Base-by-base conservation (phyloP, 2,888 invertebrate species). In the Euspilapteryx auroguttella region DNA sequence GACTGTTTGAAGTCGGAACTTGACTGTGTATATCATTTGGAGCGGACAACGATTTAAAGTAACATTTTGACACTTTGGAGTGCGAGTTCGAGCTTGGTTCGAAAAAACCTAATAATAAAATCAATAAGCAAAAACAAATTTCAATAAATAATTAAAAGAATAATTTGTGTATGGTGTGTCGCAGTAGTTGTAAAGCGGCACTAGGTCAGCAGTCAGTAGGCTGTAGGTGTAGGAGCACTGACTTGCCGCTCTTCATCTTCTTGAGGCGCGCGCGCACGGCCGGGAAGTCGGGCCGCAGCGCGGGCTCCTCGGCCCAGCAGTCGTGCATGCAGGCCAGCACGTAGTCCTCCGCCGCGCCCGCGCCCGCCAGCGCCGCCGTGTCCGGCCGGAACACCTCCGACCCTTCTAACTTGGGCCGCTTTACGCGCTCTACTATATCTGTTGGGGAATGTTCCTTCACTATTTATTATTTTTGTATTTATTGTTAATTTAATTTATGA, bases 251-350 rank as follows among this genome's bases (percentile, higher is more conserved):
- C 59, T 86, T 89, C 87, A 96, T 87, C 55, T 87, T 87, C 76
- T 95, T 94, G 40, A 96, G 80, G 23, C 88, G 80, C 29, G 66
- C 73, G 47, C 94, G 79, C 40, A 96, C 86, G 29, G 79, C 79
- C 41, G 83, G 80, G 62, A 95, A 94, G 58, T 94, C 95, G 0
- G 94, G 95, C 38, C 96, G 73, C 7, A 71, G 48, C 33, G 87
- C 87, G 1, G 94, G 91, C 44, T 84, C 83, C 55, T 95, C 94
- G 11, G 85, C 79, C 95, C 95, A 96, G 55, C 93, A 92, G 49
- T 92, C 92, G 45, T 80, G 81, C 80, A 96, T 92, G 47, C 88
- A 86, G 37, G 81, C 81, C 34, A 89, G 65, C 33, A 94, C 82
- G 59, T 87, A 93, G 38, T 91, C 90, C 32, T 89, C 85, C 27